phyloP scores from a whole-genome alignment of 2,113 vertebrate species.

The Anhinga rufa region DNA sequence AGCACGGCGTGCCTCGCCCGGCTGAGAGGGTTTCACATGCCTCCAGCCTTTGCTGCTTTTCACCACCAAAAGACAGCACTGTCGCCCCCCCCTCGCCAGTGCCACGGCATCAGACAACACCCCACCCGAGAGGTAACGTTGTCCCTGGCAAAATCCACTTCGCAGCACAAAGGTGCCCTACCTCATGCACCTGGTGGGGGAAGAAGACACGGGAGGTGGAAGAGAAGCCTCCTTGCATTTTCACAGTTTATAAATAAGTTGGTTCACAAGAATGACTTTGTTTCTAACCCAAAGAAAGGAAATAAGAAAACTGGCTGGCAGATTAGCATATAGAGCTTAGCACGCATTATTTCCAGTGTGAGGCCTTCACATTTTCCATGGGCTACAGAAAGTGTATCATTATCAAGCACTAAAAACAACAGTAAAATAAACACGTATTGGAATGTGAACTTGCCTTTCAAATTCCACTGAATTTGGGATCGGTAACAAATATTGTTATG shows the following conservation, averaged over 20 bases:
- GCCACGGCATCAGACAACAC: not conserved
- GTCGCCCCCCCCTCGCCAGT: accelerated
- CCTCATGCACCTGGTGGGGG: not conserved
- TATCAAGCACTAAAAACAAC: not conserved
- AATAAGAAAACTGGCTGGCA: not conserved
- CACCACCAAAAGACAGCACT: slow-evolving; percentile 57
- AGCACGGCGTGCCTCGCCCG: not conserved
- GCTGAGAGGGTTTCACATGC: not conserved
- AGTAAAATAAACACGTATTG: accelerated
- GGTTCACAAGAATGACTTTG: not conserved
- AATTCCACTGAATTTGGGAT: not conserved
- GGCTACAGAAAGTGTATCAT: not conserved
- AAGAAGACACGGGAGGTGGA: not conserved
- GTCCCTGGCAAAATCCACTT: not conserved
- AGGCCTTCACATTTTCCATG: accelerated
- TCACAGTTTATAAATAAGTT: accelerated
- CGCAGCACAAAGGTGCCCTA: not conserved
- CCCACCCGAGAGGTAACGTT: accelerated
- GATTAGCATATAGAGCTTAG: accelerated
- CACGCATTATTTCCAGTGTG: not conserved
- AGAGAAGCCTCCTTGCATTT: not conserved
- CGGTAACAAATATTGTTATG: accelerated
- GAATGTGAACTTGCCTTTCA: not conserved
- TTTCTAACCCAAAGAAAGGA: not conserved
- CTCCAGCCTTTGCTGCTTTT: slow-evolving; percentile 40